Evolutionary conservation across 2,113 vertebrate species (phyloP), one percentile per base, ranked within the genome.

Genomic region (Gorsachius goisagi): DNA sequence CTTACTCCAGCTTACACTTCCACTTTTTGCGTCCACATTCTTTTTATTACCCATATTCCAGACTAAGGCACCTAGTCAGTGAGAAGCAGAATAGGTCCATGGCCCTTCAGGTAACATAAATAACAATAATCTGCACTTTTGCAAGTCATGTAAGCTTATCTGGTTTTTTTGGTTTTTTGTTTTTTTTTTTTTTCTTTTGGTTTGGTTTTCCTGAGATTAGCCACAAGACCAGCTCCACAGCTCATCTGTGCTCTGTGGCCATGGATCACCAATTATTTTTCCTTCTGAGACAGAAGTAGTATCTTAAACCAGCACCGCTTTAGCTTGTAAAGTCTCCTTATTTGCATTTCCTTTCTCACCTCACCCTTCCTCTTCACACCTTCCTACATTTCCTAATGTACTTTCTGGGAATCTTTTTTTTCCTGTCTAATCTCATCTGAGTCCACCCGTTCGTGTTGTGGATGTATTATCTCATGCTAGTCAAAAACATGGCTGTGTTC

Each of bases 331-430:
- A 68, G 78, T 58, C 26, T 95, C 72, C 72, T 84, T 88, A 82
- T 79, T 72, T 96, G 96, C 63, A 71, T 82, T 92, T 93, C 85
- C 81, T 73, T 89, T 93, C 92, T 95, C 89, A 89, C 89, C 73
- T 95, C 91, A 75, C n/a, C 66, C 86, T 95, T 95, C 85, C 82
- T 92, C 77, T 94, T 93, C 89, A 92, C 85, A 97, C 88, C 88
- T 97, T 97, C 90, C 92, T 92, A 93, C 94, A 87, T 79, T 94
- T 95, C 62, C 92, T 93, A 95, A 75, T 75, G 53, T 92, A 91
- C 73, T 87, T 84, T 92, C 80, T 78, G 80, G 64, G 80, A 92
- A 55, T 37, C 16, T 50, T 41, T 68, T 69, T 76, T 60, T 47
- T 11, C 11, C 62, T 41, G 13, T 84, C 45, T 78, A 89, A 80